Base-by-base conservation (phyloP, 2,797 vertebrate genomes). In the Spea hammondii region DNA sequence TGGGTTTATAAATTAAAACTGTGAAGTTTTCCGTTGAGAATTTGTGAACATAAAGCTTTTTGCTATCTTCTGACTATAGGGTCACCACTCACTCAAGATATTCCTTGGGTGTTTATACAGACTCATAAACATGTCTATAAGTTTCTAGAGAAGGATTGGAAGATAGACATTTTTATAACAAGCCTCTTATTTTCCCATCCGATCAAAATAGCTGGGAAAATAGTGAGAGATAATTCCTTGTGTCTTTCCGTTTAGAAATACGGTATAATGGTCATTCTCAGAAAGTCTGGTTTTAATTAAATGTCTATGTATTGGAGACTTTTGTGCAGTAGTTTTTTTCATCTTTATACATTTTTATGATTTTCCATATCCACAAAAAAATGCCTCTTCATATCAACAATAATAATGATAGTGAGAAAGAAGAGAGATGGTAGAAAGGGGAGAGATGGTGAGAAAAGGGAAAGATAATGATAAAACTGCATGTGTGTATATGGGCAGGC, bases 81-180 rank as follows among this genome's bases (percentile, higher is more conserved):
- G 14, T 62, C 59, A 62, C 59, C n/a, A 32, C 32, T 62, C 32
- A 62, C 14, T 62, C 9, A 62, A 62, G 10, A 62, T 17, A 62
- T 62, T 62, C 59, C 12, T 14, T 0, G 59, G 59, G 14, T 62
- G 59, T 62, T 53, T 62, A 62, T 32, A n/a, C 59, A 62, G 59
- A 62, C 14, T 32, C 59, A 62, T 62, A 62, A 62, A 62, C 32
- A 17, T 62, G 59, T 62, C 59, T 17, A 6, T 17, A 4, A 62
- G 59, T 32, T 32, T 9, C 59, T 62, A 62, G 59, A 9, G 32
- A 44, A 62, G 5, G 59, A 62, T 8, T 5, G 59, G 14, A 62
- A 17, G 59, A 17, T 12, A 32, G 59, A 62, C 59, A 62, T 62
- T 62, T 62, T 62, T 62, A 62, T 62, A 62, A 62, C 59, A 17